Percentiles rank a stretch among this genome's conserved stretches.
phyloP scores from a whole-genome alignment of 1,140 invertebrate genomes.

The Philopotamus ludificatus region DNA sequence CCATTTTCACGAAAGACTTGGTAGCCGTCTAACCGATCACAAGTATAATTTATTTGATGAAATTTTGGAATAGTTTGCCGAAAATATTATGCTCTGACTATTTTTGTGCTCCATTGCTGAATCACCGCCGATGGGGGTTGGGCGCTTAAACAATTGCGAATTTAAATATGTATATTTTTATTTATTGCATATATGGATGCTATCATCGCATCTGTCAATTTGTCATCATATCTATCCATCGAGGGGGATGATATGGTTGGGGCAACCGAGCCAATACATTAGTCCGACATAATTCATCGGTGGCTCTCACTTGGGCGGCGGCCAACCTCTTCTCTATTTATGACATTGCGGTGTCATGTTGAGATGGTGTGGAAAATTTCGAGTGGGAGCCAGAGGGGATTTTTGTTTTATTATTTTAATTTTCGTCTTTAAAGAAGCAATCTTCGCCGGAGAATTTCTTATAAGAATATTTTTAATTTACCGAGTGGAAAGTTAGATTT shows the following conservation, averaged over 20 bases:
- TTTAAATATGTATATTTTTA: too few relatives aligned
- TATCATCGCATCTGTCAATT: too few relatives aligned
- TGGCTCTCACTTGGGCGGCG: not conserved
- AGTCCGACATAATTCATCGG: conserved; percentile 13
- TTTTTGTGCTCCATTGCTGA: not conserved
- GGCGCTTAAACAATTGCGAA: too few relatives aligned
- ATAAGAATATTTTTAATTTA: too few relatives aligned
- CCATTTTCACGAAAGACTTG: not conserved
- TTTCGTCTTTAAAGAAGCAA: too few relatives aligned
- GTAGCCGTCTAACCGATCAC: not conserved
- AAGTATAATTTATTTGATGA: not conserved
- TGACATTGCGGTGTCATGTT: not conserved
- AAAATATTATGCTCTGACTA: too few relatives aligned
- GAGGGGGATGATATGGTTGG: not conserved
- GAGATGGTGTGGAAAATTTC: conserved; percentile 17
- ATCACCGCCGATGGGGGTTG: too few relatives aligned
- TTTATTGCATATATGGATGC: too few relatives aligned
- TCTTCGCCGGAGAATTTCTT: too few relatives aligned
- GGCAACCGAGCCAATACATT: conserved; percentile 20
- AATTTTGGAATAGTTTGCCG: not conserved
- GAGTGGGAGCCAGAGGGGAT: not conserved
- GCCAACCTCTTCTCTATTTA: conserved; percentile 4
- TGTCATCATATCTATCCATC: too few relatives aligned
- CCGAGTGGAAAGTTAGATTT: too few relatives aligned
- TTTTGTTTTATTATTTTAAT: too few relatives aligned